Base-by-base conservation (phyloP, 1,140 invertebrate species). In the Xylocopa sonorina region DNA sequence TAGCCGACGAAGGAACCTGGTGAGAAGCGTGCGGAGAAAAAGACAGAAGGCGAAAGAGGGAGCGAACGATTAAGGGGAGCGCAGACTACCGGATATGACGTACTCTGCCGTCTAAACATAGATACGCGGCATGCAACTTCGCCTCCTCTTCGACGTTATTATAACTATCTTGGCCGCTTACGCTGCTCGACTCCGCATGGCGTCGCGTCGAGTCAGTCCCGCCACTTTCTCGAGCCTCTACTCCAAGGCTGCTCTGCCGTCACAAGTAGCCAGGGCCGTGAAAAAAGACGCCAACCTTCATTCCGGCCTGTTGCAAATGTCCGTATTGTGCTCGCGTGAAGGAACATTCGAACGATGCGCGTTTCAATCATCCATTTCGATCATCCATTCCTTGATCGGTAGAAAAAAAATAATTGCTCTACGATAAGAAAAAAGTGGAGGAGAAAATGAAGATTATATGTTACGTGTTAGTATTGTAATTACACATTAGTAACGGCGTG, bases 61-160 rank as follows among this genome's bases (percentile, higher is more conserved):
- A 81, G 73, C 55, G 68, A 68, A 80, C 58, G 77, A 78, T 73
- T 53, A 83, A 78, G 80, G 78, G 81, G 81, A 83, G 80, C 80
- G 84, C 63, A 78, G 80, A 50, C 83, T 84, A 90, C 87, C 88
- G 88, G 89, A 90, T 88, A 86, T 90, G 89, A 90, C 88, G 88
- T 88, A 69, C 79, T 67, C 62, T 72, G 73, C 79, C 77, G 80
- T 89, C 88, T 90, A 90, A 90, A 90, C 87, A 89, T 90, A 89
- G 87, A 90, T 88, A 74, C 74, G 27, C 78, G 69, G 73, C 79
- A 80, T 68, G 83, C 79, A 78, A 80, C 72, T 68, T 75, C 81
- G 81, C 73, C 69, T 62, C 69, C 78, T 80, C 73, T 62, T 58
- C 69, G 72, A 78, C 64, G 80, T 69, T 55, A 67, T 69, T 78